A percentile compares a stretch with the other conserved stretches of the same genome.
These are phyloP conservation scores for Volucella inflata DNA, from an alignment of 2,888 invertebrate species.

Conservation along the genomic window DNA sequence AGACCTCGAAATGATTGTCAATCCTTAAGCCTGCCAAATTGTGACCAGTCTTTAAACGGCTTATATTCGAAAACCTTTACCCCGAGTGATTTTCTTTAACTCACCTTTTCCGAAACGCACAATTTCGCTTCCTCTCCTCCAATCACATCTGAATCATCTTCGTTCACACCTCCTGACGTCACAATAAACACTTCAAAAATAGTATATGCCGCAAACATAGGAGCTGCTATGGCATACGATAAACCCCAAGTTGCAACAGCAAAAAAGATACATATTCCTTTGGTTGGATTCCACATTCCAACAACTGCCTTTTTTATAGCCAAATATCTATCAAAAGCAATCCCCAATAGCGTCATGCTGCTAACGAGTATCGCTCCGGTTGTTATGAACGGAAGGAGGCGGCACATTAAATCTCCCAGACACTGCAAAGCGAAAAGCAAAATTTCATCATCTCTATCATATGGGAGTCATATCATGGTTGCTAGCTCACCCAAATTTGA, in stretches of 20 bases:
- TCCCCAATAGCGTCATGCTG: conserved; percentile 85
- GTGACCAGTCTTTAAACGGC: no score
- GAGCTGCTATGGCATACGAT: conserved; percentile 83
- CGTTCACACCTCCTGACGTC: conserved; percentile 18
- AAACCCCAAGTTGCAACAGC: conserved; percentile 82
- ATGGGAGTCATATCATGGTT: neutral
- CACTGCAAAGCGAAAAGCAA: conserved; percentile 79
- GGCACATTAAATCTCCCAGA: conserved; percentile 84
- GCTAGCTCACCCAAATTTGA: conserved; percentile 80
- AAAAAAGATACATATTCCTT: conserved; percentile 80
- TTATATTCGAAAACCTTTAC: no score
- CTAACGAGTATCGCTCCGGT: conserved; percentile 85
- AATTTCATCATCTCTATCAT: no score
- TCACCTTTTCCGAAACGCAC: conserved; percentile 80
- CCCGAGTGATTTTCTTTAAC: no score
- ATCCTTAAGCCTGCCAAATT: no score
- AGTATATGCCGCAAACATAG: conserved; percentile 83
- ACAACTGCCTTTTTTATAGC: conserved; percentile 84
- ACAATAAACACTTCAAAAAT: conserved; percentile 79
- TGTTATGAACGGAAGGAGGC: conserved; percentile 84
- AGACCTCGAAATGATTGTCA: no score
- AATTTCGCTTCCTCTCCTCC: conserved; percentile 77
- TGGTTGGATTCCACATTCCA: conserved; percentile 84
- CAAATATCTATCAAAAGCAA: conserved; percentile 86
- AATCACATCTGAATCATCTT: conserved; percentile 32